These are phyloP conservation scores for Flexamia atlantica DNA, from an alignment of 2,888 invertebrate species.

Conservation along the genomic window DNA sequence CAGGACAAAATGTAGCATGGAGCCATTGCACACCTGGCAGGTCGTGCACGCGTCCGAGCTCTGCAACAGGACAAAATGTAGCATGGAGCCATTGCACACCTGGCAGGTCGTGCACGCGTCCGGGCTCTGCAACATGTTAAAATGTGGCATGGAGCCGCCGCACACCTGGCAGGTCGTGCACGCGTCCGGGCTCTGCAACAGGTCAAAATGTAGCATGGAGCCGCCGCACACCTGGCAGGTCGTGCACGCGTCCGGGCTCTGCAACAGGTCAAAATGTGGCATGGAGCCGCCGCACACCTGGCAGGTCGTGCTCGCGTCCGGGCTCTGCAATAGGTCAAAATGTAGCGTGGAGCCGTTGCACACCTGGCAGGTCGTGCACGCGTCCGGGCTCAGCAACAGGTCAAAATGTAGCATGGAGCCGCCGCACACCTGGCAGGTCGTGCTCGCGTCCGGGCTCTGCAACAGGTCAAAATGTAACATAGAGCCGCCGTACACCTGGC, in stretches of 20 bases:
- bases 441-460: too few species aligned
- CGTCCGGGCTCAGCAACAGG: conserved; percentile 84
- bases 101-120: conserved; percentile 96
- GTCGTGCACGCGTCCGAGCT: conserved; percentile 84
- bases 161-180: conserved; percentile 91
- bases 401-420: too few species aligned
- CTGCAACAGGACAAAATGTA: conserved; percentile 69
- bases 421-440: too few species aligned
- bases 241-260: conserved; percentile 88
- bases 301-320: conserved; percentile 94
- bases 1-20: too few species aligned
- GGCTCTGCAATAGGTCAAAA: too few species aligned
- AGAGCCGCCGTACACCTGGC: too few species aligned
- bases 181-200: conserved; percentile 85
- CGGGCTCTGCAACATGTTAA: too few species aligned
- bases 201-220: too few species aligned
- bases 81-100: conserved; percentile 95
- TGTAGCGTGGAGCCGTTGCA: conserved; percentile 97
- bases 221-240: conserved; percentile 95
- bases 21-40: conserved; percentile 95
- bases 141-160: conserved; percentile 93
- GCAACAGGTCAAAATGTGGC: conserved; percentile 69
- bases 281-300: conserved; percentile 95
- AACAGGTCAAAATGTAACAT: too few species aligned
- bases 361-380: conserved; percentile 88